Evolutionary conservation across 2,888 invertebrate genomes (phyloP).

Genomic region (Agrochola litura): DNA sequence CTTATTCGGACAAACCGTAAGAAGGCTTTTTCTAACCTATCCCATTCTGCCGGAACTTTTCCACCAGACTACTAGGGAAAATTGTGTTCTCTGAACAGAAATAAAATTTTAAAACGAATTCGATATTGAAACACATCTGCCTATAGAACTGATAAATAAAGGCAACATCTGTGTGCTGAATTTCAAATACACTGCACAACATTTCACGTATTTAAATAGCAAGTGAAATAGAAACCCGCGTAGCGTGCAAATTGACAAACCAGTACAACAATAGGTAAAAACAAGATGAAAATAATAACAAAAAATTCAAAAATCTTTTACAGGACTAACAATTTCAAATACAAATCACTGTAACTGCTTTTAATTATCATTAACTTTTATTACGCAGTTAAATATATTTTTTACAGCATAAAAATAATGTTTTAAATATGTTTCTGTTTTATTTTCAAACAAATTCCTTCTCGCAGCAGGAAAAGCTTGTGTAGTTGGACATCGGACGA

Average conservation of each 20-base stretch:
- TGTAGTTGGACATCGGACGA: not conserved
- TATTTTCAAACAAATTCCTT: not conserved
- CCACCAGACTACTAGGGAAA: not conserved
- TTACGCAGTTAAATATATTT: not conserved
- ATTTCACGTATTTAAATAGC: not conserved
- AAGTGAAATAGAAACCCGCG: not conserved
- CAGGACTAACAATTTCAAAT: not conserved
- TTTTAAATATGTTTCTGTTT: too few relatives aligned
- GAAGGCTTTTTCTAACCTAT: slow-evolving; percentile 48
- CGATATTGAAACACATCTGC: slow-evolving; percentile 14
- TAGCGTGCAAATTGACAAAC: not conserved
- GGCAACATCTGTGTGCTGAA: slow-evolving; percentile 13
- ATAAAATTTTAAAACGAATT: slow-evolving; percentile 10
- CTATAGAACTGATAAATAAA: slow-evolving; percentile 20
- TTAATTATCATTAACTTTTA: not conserved
- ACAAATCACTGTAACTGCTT: too few relatives aligned
- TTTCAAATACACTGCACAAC: slow-evolving; percentile 14
- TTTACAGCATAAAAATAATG: not conserved
- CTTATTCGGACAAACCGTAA: slow-evolving; percentile 56
- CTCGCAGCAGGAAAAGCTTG: not conserved
- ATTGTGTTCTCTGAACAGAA: too few relatives aligned
- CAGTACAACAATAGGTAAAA: not conserved
- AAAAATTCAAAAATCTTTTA: not conserved
- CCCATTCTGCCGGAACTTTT: not conserved
- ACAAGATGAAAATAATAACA: not conserved